Evolutionary conservation across 2,888 invertebrate species (phyloP).

Genomic region (Emesis russula): DNA sequence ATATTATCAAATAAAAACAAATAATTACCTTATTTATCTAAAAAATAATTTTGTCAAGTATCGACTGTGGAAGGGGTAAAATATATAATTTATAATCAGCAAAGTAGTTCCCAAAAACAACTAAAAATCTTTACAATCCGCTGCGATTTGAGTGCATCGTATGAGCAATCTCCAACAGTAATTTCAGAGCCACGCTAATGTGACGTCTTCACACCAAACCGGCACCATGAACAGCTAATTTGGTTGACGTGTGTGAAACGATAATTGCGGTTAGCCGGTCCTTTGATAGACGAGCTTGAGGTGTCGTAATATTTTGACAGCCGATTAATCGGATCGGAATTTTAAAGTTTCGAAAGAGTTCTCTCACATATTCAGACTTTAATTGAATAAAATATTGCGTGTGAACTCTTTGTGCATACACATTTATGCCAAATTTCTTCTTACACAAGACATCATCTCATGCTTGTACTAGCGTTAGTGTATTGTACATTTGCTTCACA

Average conservation of each 20-base stretch:
- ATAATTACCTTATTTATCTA: no score
- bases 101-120: no score
- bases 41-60: no score
- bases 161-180: conserved; percentile 12
- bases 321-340: conserved; percentile 59
- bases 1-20: no score
- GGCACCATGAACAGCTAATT: conserved; percentile 93
- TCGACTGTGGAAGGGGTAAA: no score
- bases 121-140: background rate
- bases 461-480: no score
- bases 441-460: no score
- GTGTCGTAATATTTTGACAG: conserved; percentile 83
- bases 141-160: background rate
- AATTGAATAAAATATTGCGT: background rate
- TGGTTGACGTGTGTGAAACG: conserved; percentile 92
- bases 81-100: no score
- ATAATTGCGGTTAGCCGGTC: conserved; percentile 90
- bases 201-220: conserved; percentile 90
- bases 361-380: background rate
- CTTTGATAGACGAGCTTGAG: conserved; percentile 86
- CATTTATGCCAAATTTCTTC: no score
- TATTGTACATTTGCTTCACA: no score
- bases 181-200: conserved; percentile 72
- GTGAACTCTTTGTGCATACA: no score
- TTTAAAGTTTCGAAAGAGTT: conserved; percentile 49